Conservation (phyloP, 2,888 invertebrate genomes). For the Seira musarum region DNA sequence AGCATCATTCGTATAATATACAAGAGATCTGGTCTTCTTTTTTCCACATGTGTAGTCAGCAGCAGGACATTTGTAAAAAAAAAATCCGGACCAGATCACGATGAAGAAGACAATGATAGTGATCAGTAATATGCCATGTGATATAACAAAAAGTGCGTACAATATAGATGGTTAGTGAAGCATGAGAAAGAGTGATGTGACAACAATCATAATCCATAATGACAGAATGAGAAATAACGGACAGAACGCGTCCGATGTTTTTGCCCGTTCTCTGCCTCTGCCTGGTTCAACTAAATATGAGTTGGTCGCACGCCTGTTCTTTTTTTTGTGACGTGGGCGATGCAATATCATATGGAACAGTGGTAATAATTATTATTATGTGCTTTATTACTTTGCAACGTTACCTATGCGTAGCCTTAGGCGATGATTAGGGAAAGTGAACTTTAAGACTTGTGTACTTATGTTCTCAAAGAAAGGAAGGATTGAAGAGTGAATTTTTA, state of each 20-base stretch:
- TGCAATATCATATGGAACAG: too few species aligned
- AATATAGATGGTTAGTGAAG: not conserved
- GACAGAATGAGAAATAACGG: constrained; percentile 8
- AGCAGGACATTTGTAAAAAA: constrained; percentile 8
- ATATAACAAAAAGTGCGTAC: not conserved
- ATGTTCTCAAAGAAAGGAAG: too few species aligned
- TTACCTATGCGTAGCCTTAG: too few species aligned
- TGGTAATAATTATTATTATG: too few species aligned
- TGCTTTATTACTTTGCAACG: too few species aligned
- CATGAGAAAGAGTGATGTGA: constrained; percentile 17
- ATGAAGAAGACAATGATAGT: constrained; percentile 12
- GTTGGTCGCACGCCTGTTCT: too few species aligned
- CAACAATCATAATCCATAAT: constrained; percentile 18
- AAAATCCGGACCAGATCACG: constrained; percentile 8
- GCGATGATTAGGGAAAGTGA: too few species aligned
- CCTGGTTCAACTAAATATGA: too few species aligned
- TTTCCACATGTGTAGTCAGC: constrained; percentile 31
- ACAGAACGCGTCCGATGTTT: not conserved
- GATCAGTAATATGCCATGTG: constrained; percentile 17
- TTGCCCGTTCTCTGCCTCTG: not conserved
- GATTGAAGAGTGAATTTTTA: too few species aligned
- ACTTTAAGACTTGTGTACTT: too few species aligned
- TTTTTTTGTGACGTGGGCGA: too few species aligned
- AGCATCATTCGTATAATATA: not conserved
- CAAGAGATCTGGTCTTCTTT: not conserved